phyloP scores from a whole-genome alignment of 2,797 vertebrate genomes.

The Macropodus opercularis region DNA sequence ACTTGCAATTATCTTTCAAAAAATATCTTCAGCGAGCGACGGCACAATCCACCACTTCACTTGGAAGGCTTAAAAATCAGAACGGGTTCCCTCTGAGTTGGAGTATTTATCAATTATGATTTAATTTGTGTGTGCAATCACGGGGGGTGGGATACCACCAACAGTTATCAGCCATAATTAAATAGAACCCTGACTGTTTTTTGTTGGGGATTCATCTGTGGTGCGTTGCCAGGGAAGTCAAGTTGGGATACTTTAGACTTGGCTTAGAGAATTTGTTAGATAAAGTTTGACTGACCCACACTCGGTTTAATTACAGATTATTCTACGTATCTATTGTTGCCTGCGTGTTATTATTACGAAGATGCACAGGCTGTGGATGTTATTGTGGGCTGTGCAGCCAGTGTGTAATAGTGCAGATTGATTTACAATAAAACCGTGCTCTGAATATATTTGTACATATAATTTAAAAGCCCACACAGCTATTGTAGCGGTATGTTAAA shows the following conservation, averaged over 20 bases:
- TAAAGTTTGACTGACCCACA: constrained; percentile 57
- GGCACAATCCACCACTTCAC: constrained; percentile 67
- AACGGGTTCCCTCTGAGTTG: constrained; percentile 63
- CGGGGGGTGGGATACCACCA: constrained; percentile 71
- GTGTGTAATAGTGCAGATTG: too few species aligned
- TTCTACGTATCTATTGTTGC: not conserved
- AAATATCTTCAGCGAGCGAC: constrained; percentile 61
- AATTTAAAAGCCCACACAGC: too few species aligned
- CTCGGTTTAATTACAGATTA: not conserved
- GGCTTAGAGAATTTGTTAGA: constrained; percentile 43
- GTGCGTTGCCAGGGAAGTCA: constrained; percentile 52
- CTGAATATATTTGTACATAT: too few species aligned
- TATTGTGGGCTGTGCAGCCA: too few species aligned
- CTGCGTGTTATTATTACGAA: not conserved
- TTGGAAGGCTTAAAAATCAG: constrained; percentile 67
- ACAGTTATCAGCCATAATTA: constrained; percentile 72
- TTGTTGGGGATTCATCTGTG: constrained; percentile 34
- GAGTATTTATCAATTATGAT: constrained; percentile 70
- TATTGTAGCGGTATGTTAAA: too few species aligned
- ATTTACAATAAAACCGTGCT: too few species aligned
- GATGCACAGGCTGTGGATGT: too few species aligned
- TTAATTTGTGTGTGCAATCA: constrained; percentile 68
- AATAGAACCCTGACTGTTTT: constrained; percentile 71
- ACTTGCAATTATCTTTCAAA: constrained; percentile 76
- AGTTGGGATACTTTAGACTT: constrained; percentile 55